Conservation (phyloP, 2,113 vertebrate genomes). For the Tupaia chinensis region DNA sequence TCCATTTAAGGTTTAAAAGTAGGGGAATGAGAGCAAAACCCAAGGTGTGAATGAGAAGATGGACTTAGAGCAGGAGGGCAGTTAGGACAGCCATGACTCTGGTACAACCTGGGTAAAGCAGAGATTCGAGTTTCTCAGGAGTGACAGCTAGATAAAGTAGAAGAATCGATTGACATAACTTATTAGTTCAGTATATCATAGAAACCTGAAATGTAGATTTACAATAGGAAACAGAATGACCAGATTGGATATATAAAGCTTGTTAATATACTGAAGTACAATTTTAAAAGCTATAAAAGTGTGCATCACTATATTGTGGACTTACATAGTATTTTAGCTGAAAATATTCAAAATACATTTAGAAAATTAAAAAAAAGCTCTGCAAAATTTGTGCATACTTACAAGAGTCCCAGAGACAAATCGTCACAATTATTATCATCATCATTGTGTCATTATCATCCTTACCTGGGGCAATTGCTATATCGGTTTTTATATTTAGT, state of each 20-base stretch:
- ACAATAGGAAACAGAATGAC: background rate
- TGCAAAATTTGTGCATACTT: background rate
- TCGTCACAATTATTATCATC: background rate
- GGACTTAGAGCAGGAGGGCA: background rate
- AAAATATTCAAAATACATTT: conserved; percentile 22
- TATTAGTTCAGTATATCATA: background rate
- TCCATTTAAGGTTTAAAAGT: background rate
- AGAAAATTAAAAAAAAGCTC: background rate
- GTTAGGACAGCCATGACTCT: background rate
- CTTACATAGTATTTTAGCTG: background rate
- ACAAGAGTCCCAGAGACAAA: background rate
- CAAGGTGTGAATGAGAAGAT: background rate
- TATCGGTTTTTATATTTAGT: background rate
- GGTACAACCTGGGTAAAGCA: background rate
- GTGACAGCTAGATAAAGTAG: background rate
- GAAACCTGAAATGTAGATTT: background rate
- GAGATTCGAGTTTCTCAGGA: background rate
- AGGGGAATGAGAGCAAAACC: background rate
- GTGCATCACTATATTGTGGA: background rate
- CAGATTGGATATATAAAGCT: background rate
- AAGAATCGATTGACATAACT: background rate
- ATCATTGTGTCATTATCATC: background rate
- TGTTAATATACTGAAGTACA: background rate
- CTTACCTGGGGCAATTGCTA: background rate
- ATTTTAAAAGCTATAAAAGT: background rate